phyloP scores from a whole-genome alignment of 2,113 vertebrate genomes.

The Cephalopterus ornatus region DNA sequence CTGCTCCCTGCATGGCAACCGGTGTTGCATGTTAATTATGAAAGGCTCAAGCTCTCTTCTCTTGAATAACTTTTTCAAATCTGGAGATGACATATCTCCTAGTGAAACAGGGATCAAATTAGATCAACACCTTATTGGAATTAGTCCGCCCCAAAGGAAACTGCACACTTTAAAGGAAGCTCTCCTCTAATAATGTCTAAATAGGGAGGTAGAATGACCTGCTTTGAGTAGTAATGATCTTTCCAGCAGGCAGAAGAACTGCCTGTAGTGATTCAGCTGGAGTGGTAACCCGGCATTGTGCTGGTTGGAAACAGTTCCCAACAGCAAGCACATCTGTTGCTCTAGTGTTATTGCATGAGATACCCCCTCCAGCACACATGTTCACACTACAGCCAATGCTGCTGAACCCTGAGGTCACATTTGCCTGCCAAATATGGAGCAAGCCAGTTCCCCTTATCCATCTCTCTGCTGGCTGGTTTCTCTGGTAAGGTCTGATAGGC shows the following conservation, averaged over 20 bases:
- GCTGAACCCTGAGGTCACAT: not conserved
- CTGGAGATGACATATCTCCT: slow-evolving; percentile 52
- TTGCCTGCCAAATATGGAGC: not conserved
- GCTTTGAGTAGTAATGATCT: slow-evolving; percentile 19
- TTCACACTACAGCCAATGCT: not conserved
- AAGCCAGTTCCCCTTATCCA: not conserved
- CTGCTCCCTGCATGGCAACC: slow-evolving; percentile 48
- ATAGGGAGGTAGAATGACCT: not conserved
- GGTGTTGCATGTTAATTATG: slow-evolving; percentile 73
- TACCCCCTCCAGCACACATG: not conserved
- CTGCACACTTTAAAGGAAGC: not conserved
- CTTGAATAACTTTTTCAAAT: slow-evolving; percentile 57
- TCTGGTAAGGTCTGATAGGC: not conserved
- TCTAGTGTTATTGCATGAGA: rapidly evolving
- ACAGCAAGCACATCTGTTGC: not conserved
- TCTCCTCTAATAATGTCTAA: not conserved
- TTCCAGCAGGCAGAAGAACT: not conserved
- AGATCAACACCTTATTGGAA: slow-evolving; percentile 47
- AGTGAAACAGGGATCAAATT: slow-evolving; percentile 56
- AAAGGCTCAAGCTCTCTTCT: slow-evolving; percentile 35
- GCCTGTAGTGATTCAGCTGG: slow-evolving; percentile 17
- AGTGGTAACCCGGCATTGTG: not conserved
- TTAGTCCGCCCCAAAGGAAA: not conserved
- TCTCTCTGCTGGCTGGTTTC: not conserved
- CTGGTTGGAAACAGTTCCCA: not conserved